Conservation (phyloP, 2,888 invertebrate genomes). For the Acheta domesticus region DNA sequence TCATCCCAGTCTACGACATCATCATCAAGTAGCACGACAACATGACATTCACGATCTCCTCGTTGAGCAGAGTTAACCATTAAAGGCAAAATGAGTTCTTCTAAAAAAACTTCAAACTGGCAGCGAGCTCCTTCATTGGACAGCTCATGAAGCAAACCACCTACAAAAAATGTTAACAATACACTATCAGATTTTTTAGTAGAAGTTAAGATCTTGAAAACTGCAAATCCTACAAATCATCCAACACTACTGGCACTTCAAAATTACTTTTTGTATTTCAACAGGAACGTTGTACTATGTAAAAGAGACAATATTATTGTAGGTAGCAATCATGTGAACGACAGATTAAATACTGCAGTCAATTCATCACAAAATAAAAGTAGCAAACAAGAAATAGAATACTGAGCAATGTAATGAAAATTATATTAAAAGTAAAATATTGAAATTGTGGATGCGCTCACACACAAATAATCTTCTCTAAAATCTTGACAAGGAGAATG, state of each 20-base stretch:
- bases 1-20: slow-evolving; percentile 98
- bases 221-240: not conserved
- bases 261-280: no score
- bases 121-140: slow-evolving; percentile 98
- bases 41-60: slow-evolving; percentile 96
- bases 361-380: no score
- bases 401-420: no score
- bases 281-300: no score
- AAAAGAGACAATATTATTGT: no score
- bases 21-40: slow-evolving; percentile 93
- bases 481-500: no score
- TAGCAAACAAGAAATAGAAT: no score
- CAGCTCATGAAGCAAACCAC: slow-evolving; percentile 93
- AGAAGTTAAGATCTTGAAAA: not conserved
- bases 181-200: not conserved
- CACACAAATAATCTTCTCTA: no score
- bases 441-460: no score
- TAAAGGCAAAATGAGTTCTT: slow-evolving; percentile 88
- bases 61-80: slow-evolving; percentile 93
- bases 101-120: slow-evolving; percentile 94
- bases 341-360: no score
- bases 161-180: slow-evolving; percentile 46
- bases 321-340: no score
- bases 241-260: not conserved
- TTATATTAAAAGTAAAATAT: no score